Base-by-base conservation (phyloP, 1,140 invertebrate species). In the Elymnias hypermnestra region DNA sequence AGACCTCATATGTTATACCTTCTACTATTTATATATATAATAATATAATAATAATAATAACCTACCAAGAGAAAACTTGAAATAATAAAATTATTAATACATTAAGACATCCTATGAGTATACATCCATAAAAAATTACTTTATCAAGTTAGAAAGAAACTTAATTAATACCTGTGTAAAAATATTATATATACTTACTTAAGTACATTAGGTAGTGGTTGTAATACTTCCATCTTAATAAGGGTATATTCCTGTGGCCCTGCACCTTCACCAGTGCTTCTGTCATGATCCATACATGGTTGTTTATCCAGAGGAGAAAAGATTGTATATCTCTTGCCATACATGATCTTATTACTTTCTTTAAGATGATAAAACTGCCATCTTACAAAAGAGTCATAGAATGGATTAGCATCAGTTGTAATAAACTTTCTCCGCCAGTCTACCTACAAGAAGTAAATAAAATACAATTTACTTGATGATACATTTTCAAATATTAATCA, bases 201-300 rank as follows among this genome's bases (percentile, higher is more conserved):
- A 1, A 98, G 79, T 79, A 91, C 91, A 37, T 89, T 70, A 8
- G 97, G 95, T 60, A 91, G 90, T 5, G 95, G 94, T 72, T 92
- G 75, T 8, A 92, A 57, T 0, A 98, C 68, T 85, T 94, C 92
- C 91, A 99, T 93, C 87, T 99, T 99, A 37, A 99, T 93, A 0
- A 99, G 87, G 3, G 97, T 99, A 71, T 99, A 99, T 77, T 99
- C 98, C 84, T 99, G 97, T 5, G 97, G 96, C 0, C 95, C 98
- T 29, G 99, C 97, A 42, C 97, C 98, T 89, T 99, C 98, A 6
- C 98, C 98, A 35, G 92, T 90, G 15, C 94, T 92, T 60, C 98
- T 89, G 84, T 99, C 98, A 79, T 99, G 98, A 86, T 99, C 98
- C 98, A 99, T 99, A 77, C 98, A 99, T 1, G 98, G 98, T 77